Evolutionary conservation across 2,888 invertebrate species (phyloP), one percentile per base, ranked within the genome.

Genomic region (Torymus auratus): DNA sequence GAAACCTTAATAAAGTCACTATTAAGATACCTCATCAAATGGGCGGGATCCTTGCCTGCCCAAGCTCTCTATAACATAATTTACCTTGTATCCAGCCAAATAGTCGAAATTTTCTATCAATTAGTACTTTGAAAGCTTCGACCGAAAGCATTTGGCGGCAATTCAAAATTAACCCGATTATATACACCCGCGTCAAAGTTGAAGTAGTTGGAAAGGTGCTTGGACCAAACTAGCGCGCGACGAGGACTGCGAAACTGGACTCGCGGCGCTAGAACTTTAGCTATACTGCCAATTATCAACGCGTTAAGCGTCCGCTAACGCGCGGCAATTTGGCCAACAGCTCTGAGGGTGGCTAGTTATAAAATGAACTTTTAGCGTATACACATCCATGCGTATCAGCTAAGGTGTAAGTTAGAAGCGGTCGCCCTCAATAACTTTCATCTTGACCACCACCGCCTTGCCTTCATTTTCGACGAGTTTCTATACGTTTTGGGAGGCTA

Each of bases 301-400:
- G 82, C 84, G 82, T 84, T 85, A 85, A 84, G 83, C 80, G 81
- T 84, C 82, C 82, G 83, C 78, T 82, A 84, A 84, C 82, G 84
- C 82, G 15, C 82, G 73, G 83, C 85, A 83, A 84, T 85, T 85
- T 83, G 78, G 81, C 83, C 79, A 41, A 17, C 58, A 53, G 28
- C 28, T 15, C 28, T 15, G 11, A 56, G 56, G 5, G 41, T 41
- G 41, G 55, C 62, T 20, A 41, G 61, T 61, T 76, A 55, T 53
- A 76, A 50, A n/a, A 7, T 17, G 4, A 41, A 41, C 41, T 41
- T 41, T 41, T 41, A 41, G 41, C 7, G 7, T 41, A 41, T 1
- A 41, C 41, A 41, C 7, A 1, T 7, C 5, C 7, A 5, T 41
- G 41, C 41, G 7, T 7, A 41, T 7, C 7, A 41, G 41, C 41